These are phyloP conservation scores for Drosophila orena DNA, from an alignment of 1,140 invertebrate species.

Conservation along the genomic window DNA sequence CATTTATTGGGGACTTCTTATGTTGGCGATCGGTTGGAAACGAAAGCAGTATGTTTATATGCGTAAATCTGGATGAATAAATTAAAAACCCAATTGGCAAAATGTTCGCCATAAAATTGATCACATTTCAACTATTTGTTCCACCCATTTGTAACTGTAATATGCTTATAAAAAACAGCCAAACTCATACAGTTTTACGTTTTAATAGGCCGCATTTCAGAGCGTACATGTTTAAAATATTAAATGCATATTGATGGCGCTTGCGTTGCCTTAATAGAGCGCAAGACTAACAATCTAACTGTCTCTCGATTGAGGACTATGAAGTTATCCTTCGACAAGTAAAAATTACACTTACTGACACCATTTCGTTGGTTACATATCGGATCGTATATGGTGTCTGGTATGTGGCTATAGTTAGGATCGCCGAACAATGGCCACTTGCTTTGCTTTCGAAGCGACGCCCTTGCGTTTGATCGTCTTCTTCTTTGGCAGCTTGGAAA, in stretches of 20 bases:
- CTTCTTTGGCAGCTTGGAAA: not conserved
- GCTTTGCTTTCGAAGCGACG: not conserved
- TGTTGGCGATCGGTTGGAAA: not conserved
- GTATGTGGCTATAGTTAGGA: not conserved
- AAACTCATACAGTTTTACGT: too few relatives aligned
- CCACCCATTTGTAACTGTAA: too few relatives aligned
- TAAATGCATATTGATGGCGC: too few relatives aligned
- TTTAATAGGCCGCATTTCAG: too few relatives aligned
- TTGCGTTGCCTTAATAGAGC: too few relatives aligned
- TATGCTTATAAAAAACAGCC: too few relatives aligned
- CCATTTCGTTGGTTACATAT: not conserved
- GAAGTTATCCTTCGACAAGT: not conserved
- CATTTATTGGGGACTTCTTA: conserved; percentile 1
- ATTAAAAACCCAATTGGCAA: not conserved
- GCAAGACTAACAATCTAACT: not conserved
- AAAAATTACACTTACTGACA: not conserved
- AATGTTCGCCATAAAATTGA: not conserved
- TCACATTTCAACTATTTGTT: not conserved
- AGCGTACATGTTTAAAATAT: too few relatives aligned
- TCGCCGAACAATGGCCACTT: too few relatives aligned
- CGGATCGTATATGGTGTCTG: too few relatives aligned
- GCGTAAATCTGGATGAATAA: not conserved
- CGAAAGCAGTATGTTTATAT: not conserved
- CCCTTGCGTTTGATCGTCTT: not conserved
- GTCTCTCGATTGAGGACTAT: not conserved